Conservation (phyloP, 2,888 invertebrate genomes). For the Synergus gifuensis region DNA sequence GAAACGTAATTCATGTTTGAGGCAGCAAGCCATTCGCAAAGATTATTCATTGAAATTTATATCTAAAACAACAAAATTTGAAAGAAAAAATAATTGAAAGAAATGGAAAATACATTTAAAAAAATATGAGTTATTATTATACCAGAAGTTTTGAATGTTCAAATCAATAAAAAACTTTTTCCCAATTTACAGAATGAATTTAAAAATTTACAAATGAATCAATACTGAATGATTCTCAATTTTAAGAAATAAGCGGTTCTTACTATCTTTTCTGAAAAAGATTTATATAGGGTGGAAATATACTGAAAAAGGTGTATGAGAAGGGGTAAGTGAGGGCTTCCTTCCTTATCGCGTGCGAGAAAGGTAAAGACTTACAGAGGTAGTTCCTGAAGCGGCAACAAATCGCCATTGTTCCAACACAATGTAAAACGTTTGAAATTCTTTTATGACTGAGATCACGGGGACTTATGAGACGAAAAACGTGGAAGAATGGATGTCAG, state of each 20-base stretch:
- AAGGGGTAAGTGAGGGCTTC: slow-evolving; percentile 25
- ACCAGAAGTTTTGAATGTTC: too few species aligned
- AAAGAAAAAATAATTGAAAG: not conserved
- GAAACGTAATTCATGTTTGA: not conserved
- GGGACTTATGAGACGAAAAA: slow-evolving; percentile 31
- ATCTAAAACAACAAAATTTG: not conserved
- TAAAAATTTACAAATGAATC: too few species aligned
- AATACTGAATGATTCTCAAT: not conserved
- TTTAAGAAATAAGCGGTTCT: not conserved
- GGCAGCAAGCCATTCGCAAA: not conserved
- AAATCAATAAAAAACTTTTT: too few species aligned
- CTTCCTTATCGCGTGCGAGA: slow-evolving; percentile 34
- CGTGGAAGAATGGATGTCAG: slow-evolving; percentile 23
- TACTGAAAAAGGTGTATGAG: not conserved
- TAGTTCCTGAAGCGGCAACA: slow-evolving; percentile 43
- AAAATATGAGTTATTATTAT: too few species aligned
- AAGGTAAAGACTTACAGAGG: slow-evolving; percentile 32
- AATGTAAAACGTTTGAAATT: slow-evolving; percentile 34
- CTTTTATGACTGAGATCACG: slow-evolving; percentile 37
- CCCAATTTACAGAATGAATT: too few species aligned
- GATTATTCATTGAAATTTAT: not conserved
- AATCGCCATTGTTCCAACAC: slow-evolving; percentile 51
- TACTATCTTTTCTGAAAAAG: not conserved
- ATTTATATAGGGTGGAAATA: not conserved
- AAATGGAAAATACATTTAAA: not conserved